Evolutionary conservation across 1,140 invertebrate genomes (phyloP).

Genomic region (Ceratina calcarata): DNA sequence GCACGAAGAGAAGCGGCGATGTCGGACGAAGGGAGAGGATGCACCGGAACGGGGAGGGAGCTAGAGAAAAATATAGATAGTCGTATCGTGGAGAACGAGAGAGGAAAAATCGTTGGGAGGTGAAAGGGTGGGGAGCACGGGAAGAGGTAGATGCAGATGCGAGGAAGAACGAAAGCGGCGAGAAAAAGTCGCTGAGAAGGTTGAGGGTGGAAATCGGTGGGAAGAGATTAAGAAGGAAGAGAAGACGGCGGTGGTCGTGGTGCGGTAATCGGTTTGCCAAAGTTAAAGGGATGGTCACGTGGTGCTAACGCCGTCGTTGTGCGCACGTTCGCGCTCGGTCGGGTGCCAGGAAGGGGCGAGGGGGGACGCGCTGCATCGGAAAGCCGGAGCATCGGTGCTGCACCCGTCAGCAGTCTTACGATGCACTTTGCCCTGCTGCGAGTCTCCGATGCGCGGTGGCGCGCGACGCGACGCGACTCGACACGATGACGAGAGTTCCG

Average conservation of each 20-base stretch:
- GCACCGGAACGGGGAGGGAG: neutral
- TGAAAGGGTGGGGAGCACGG: too few species aligned
- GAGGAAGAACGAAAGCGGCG: neutral
- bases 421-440: conserved; percentile 70
- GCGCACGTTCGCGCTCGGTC: conserved; percentile 45
- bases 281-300: conserved; percentile 57
- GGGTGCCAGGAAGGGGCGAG: neutral
- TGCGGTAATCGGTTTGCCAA: conserved; percentile 56
- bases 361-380: conserved; percentile 55
- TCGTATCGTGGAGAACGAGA: neutral
- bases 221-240: neutral
- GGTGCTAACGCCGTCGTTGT: conserved; percentile 44
- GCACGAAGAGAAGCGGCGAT: neutral
- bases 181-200: neutral
- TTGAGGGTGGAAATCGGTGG: neutral
- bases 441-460: conserved; percentile 53
- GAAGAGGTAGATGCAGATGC: neutral
- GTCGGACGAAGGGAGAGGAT: conserved; percentile 6
- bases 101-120: neutral
- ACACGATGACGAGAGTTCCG: conserved; percentile 28
- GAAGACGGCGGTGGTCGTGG: conserved; percentile 17
- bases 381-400: conserved; percentile 63
- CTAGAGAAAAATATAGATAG: neutral
- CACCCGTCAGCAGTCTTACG: conserved; percentile 68
- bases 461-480: conserved; percentile 36